Percentiles rank a stretch among this genome's conserved stretches.
These are phyloP conservation scores for Nysson spinosus DNA, from an alignment of 2,888 invertebrate species.

Conservation along the genomic window DNA sequence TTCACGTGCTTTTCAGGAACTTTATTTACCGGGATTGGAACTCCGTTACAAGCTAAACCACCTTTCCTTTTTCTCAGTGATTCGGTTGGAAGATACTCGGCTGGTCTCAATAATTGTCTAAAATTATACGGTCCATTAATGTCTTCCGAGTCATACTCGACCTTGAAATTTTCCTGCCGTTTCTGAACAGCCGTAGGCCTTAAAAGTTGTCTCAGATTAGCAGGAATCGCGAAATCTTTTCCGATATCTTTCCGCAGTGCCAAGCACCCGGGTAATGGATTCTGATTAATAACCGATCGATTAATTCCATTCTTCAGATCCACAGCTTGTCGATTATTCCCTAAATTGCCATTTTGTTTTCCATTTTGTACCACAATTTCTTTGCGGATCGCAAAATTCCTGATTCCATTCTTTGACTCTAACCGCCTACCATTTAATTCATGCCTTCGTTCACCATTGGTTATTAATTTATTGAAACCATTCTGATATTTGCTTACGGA, in stretches of 20 bases:
- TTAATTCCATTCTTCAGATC: conserved; percentile 29
- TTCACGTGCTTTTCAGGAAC: conserved; percentile 69
- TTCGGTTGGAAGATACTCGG: conserved; percentile 83
- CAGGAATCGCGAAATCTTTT: conserved; percentile 54
- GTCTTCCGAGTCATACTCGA: conserved; percentile 79
- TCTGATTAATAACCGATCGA: conserved; percentile 36
- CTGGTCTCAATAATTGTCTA: conserved; percentile 82
- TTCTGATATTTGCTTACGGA: conserved; percentile 20
- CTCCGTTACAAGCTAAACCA: conserved; percentile 64
- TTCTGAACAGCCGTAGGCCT: conserved; percentile 62
- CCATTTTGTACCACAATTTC: conserved; percentile 1
- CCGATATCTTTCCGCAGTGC: conserved; percentile 28
- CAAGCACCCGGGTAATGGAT: conserved; percentile 45
- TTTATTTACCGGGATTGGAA: conserved; percentile 55
- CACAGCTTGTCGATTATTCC: conserved; percentile 27
- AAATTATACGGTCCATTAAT: conserved; percentile 84
- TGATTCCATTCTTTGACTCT: conserved; percentile 5
- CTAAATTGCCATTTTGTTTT: conserved; percentile 22
- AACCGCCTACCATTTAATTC: conserved; percentile 3
- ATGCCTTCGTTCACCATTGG: not conserved
- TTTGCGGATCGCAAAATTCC: not conserved
- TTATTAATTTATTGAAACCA: conserved; percentile 29
- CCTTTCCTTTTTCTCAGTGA: conserved; percentile 83
- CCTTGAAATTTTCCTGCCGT: conserved; percentile 55
- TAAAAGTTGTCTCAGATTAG: conserved; percentile 64